Evolutionary conservation across 1,140 invertebrate genomes (phyloP), one percentile per base, ranked within the genome.

Genomic region (Meloidogyne chitwoodi): DNA sequence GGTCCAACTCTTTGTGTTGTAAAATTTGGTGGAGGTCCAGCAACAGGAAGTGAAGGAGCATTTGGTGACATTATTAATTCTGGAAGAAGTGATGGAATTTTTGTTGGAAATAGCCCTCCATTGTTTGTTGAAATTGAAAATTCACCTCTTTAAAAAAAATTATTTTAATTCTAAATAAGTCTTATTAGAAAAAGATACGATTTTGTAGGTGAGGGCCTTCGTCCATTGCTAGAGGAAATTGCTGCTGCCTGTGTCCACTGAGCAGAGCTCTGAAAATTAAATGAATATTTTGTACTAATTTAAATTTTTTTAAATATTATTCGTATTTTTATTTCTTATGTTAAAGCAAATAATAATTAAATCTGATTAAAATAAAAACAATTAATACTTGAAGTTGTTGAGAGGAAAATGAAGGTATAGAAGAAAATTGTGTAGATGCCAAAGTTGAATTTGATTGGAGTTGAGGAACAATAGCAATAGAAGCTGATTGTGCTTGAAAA

Each of bases 211-310:
- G 71, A 34, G 22, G 71, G 71, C 16, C 56, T 27, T 73, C 56
- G 56, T 34, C 24, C 19, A 44, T 70, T 44, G 19, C 71, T 64
- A 31, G 71, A 48, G 19, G 71, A 73, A 63, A 73, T 63, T 14
- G 71, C 71, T 4, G 71, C 71, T 38, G 71, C 71, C 44, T 73
- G 71, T 16, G 71, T 73, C 71, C 71, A 73, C 22, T 73, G 71
- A 1, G 71, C 71, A 16, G 27, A 44, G n/a, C 48, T 56, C 48
- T 56, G n/a, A n/a, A 56, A 56, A 56, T 6, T 41, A 41, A 3
- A 41, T 41, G 1, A 48, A 19, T 48, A 19, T n/a, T n/a, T n/a
- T n/a, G n/a, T n/a, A n/a, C n/a, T n/a, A n/a, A n/a, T n/a, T n/a
- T n/a, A n/a, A n/a, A n/a, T n/a, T n/a, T n/a, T n/a, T n/a, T n/a